Evolutionary conservation across 1,140 invertebrate species (phyloP).

Genomic region (Drosophila nebulosa): DNA sequence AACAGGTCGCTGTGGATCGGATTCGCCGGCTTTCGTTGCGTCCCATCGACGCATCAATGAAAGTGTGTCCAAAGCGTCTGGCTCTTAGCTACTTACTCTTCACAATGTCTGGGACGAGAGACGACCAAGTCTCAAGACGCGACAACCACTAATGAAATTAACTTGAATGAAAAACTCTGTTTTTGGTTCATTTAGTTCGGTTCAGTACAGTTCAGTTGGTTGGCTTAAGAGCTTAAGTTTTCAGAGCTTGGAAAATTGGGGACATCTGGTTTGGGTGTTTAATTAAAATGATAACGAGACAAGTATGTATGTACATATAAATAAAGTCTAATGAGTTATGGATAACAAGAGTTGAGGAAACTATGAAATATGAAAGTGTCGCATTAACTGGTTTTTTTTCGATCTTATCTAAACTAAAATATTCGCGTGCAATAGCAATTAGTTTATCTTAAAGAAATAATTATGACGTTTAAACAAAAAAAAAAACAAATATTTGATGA

Average conservation of each 20-base stretch:
- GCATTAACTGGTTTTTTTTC: neutral
- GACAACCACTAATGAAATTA: constrained; percentile 9
- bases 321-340: neutral
- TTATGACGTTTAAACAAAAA: too few relatives aligned
- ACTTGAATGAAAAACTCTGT: neutral
- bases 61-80: constrained; percentile 47
- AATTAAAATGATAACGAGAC: neutral
- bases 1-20: constrained; percentile 29
- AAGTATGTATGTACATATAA: neutral
- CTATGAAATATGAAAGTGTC: neutral
- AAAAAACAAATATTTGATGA: too few relatives aligned
- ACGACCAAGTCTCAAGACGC: constrained; percentile 1
- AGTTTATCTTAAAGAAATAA: too few relatives aligned
- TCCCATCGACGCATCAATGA: constrained; percentile 21
- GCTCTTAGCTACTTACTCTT: neutral
- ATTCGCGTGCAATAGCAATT: too few relatives aligned
- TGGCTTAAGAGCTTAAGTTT: neutral
- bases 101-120: neutral
- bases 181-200: neutral
- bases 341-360: neutral
- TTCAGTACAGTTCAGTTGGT: neutral
- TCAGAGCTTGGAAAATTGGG: neutral
- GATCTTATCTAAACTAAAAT: neutral
- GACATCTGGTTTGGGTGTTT: neutral
- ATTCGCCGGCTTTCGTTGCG: constrained; percentile 5